These are phyloP conservation scores for Andrena marginata DNA, from an alignment of 2,888 invertebrate genomes.

Conservation along the genomic window DNA sequence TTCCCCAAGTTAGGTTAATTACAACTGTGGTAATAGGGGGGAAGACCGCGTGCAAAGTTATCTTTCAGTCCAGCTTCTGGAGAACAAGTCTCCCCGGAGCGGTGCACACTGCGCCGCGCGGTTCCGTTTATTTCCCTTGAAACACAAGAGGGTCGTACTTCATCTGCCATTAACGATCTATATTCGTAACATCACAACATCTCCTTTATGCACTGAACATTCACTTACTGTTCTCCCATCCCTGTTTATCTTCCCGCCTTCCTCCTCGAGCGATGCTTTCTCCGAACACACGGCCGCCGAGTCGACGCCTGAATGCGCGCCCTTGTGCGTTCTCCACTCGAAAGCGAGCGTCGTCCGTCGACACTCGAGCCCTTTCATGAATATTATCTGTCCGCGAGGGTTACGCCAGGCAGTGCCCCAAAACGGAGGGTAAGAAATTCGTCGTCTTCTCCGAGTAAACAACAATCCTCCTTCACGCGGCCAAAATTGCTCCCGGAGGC, in stretches of 20 bases:
- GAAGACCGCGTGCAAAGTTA: too few species aligned
- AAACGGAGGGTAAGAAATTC: background rate
- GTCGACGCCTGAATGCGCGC: too few species aligned
- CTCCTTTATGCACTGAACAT: constrained; percentile 22
- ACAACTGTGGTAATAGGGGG: too few species aligned
- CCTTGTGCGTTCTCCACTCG: background rate
- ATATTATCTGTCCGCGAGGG: background rate
- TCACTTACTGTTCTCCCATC: background rate
- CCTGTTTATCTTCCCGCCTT: background rate
- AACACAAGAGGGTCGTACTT: background rate
- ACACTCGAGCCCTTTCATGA: background rate
- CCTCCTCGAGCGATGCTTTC: background rate
- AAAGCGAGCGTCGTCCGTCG: background rate
- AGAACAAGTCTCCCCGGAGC: background rate
- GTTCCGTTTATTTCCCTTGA: constrained; percentile 8
- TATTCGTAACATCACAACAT: constrained; percentile 25
- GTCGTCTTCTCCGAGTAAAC: background rate
- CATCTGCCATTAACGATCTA: constrained; percentile 6
- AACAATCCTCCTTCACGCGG: background rate
- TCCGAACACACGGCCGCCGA: background rate
- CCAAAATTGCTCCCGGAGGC: background rate
- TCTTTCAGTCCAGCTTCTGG: too few species aligned
- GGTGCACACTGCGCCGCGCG: background rate
- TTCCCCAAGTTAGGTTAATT: too few species aligned
- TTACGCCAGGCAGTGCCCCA: too few species aligned